A percentile compares a stretch with the other conserved stretches of the same genome.
Evolutionary conservation across 2,888 invertebrate species (phyloP).

Genomic region (Leucania comma): DNA sequence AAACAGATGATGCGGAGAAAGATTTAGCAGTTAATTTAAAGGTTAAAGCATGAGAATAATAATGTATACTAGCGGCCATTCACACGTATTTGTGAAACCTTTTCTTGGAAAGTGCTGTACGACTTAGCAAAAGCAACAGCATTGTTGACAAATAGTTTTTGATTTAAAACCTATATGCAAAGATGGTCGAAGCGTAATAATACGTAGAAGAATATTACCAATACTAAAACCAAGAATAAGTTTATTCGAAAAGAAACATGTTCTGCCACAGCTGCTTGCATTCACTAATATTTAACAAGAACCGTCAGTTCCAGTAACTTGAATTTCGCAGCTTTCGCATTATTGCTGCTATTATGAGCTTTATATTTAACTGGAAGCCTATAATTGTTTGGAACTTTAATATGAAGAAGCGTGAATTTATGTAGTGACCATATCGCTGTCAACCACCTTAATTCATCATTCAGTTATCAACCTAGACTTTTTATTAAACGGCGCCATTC

Average conservation of each 20-base stretch:
- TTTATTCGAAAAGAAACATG: conserved; percentile 28
- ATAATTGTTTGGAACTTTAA: conserved; percentile 12
- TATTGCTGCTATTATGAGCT: conserved; percentile 9
- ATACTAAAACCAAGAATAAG: conserved; percentile 7
- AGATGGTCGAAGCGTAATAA: background rate
- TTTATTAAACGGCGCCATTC: no score
- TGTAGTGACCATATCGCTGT: background rate
- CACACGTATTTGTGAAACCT: conserved; percentile 10
- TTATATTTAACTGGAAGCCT: conserved; percentile 8
- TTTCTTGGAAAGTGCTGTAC: background rate
- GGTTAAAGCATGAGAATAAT: conserved; percentile 3
- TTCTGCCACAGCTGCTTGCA: conserved; percentile 23
- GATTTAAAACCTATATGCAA: background rate
- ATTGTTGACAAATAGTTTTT: background rate
- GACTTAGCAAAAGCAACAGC: background rate
- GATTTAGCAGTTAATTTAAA: conserved; percentile 41
- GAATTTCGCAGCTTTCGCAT: conserved; percentile 20
- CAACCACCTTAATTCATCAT: background rate
- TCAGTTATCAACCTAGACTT: no score
- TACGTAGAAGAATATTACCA: conserved; percentile 4
- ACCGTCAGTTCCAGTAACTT: conserved; percentile 14
- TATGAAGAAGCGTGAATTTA: background rate
- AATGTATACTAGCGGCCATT: background rate
- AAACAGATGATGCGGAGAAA: conserved; percentile 17
- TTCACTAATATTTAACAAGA: conserved; percentile 26